Conservation (phyloP, 2,888 invertebrate genomes). For the Chironomus riparius region DNA sequence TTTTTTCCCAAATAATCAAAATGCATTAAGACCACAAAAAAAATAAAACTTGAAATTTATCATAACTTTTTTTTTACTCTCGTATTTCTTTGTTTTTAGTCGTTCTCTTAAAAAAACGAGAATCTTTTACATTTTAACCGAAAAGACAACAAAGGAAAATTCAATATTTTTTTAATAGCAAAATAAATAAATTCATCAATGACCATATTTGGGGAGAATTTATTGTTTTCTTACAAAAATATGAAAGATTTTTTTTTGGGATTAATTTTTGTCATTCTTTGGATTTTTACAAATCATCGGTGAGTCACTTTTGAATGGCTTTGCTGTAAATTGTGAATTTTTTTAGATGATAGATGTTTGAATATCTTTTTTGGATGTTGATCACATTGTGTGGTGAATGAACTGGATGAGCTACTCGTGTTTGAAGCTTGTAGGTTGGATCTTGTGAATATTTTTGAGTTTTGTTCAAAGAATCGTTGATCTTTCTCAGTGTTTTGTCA, state of each 20-base stretch:
- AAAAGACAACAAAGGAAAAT: neutral
- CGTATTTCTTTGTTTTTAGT: neutral
- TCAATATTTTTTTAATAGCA: neutral
- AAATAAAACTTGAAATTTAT: neutral
- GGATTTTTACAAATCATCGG: no score
- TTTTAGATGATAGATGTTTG: no score
- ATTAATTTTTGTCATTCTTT: neutral
- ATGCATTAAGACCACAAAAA: constrained; percentile 8
- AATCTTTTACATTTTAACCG: neutral
- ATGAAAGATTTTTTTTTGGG: neutral
- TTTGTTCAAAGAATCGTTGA: no score
- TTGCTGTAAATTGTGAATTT: no score
- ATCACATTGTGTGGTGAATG: no score
- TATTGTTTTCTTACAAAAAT: neutral
- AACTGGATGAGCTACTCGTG: no score
- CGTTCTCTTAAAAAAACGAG: neutral
- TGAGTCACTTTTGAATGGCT: no score
- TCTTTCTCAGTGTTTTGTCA: no score
- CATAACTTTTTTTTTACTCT: neutral
- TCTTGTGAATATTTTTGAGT: no score
- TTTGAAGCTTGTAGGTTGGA: no score
- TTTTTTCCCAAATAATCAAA: constrained; percentile 8
- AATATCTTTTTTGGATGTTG: no score
- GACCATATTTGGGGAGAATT: neutral
- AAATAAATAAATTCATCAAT: neutral